Evolutionary conservation across 2,113 vertebrate species (phyloP), one percentile per base, ranked within the genome.

Genomic region (Motacilla tschutschensis): DNA sequence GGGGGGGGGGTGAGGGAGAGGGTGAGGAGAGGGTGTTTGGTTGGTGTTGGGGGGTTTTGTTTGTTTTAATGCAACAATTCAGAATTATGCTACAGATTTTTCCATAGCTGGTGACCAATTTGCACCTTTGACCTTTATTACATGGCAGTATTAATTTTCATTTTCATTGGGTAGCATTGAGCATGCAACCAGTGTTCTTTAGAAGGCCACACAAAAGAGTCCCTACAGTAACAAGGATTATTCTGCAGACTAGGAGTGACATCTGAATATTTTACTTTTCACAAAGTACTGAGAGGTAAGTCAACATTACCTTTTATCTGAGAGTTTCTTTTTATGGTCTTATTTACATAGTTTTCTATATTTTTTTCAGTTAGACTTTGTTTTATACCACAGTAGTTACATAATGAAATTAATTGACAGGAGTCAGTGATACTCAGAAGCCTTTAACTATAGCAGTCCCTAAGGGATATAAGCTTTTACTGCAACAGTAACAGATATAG

Each of bases 11-110:
- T 33, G 33, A 33, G 33, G 33, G 33, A 33, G 33, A 33, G 21
- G 4, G 9, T 5, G 33, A 4, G 22, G 18, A 17, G 2, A 4
- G 8, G 17, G 4, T 5, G 8, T 28, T 38, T 18, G 9, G 48
- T 22, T 14, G 12, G 8, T 26, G 53, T 71, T n/a, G 26, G 28
- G 35, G 6, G 31, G 2, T 14, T 54, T 55, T 33, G 28, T 41
- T 79, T 25, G n/a, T 16, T 79, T 76, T 28, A 53, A 70, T 24
- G 13, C 26, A 83, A 40, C 1, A 44, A 33, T 59, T 82, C 40
- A 70, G 21, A 51, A 70, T 28, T 12, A 5, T 20, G 22, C 26
- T 63, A 44, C 5, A 55, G 25, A 38, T 79, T 73, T 73, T 73
- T 53, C 31, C 19, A 36, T 6, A 58, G 36, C 63, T 21, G 20